Evolutionary conservation across 2,888 invertebrate species (phyloP).

Genomic region (Polia nebulosa): DNA sequence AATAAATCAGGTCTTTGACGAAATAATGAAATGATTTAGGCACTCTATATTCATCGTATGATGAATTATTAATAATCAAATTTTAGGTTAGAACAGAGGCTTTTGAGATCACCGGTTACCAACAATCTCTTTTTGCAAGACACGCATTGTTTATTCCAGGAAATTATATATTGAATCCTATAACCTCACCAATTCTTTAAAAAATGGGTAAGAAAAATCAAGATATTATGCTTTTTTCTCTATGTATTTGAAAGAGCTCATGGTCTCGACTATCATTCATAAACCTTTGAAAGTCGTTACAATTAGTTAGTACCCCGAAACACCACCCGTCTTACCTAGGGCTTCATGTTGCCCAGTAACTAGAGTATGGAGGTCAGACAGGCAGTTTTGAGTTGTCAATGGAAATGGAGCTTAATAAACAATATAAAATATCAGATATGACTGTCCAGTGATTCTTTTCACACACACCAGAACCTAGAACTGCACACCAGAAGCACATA

Average conservation of each 20-base stretch:
- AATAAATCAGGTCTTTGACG: not conserved
- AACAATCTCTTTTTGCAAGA: too few relatives aligned
- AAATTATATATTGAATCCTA: not conserved
- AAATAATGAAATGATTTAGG: conserved; percentile 2
- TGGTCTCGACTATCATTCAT: too few relatives aligned
- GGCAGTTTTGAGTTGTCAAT: too few relatives aligned
- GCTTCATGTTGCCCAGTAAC: too few relatives aligned
- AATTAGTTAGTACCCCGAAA: not conserved
- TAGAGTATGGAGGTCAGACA: not conserved
- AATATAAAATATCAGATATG: too few relatives aligned
- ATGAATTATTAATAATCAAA: not conserved
- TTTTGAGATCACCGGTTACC: too few relatives aligned
- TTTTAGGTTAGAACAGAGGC: not conserved
- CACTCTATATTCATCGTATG: not conserved
- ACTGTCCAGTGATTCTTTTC: too few relatives aligned
- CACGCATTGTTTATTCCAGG: too few relatives aligned
- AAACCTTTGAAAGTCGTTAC: not conserved
- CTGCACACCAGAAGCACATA: too few relatives aligned
- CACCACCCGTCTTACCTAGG: too few relatives aligned
- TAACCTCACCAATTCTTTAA: not conserved
- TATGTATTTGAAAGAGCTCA: not conserved
- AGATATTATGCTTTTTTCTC: not conserved
- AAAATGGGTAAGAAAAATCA: not conserved
- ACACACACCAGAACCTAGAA: too few relatives aligned
- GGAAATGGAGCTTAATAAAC: too few relatives aligned